These are phyloP conservation scores for Diplodus sargus DNA, from an alignment of 2,797 vertebrate genomes.

Conservation along the genomic window DNA sequence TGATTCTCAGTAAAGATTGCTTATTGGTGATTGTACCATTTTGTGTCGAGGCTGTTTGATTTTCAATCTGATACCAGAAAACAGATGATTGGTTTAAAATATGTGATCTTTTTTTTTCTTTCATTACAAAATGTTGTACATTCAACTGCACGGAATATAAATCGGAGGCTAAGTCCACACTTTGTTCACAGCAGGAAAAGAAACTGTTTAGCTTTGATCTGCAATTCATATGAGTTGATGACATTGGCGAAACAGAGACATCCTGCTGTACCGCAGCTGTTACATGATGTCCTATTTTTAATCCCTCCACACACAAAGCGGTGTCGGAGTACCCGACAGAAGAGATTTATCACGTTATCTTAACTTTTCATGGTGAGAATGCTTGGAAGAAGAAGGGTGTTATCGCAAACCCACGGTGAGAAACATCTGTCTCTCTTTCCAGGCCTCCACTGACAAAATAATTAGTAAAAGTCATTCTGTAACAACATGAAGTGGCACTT, in stretches of 20 bases:
- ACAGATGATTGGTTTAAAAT: background rate
- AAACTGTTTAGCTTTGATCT: slow-evolving; percentile 29
- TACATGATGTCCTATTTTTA: background rate
- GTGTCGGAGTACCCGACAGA: background rate
- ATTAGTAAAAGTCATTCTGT: background rate
- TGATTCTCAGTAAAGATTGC: slow-evolving; percentile 79
- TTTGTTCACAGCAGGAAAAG: slow-evolving; percentile 6
- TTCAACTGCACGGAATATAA: slow-evolving; percentile 54
- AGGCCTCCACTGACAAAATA: background rate
- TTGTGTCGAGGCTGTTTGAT: slow-evolving; percentile 23
- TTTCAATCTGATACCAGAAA: background rate
- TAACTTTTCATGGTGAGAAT: background rate
- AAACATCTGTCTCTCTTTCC: background rate
- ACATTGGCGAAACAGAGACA: background rate
- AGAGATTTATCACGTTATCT: background rate
- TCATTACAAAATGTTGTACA: slow-evolving; percentile 64
- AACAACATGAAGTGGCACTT: slow-evolving; percentile 3
- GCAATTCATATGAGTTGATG: slow-evolving; percentile 13
- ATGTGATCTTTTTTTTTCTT: slow-evolving; percentile 18
- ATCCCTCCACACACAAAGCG: background rate
- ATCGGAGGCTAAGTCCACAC: slow-evolving; percentile 4
- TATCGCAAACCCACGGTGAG: background rate
- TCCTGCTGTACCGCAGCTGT: slow-evolving; percentile 19
- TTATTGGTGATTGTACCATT: slow-evolving; percentile 65
- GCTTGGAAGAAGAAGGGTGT: background rate